A percentile compares a stretch with the other conserved stretches of the same genome.
These are phyloP conservation scores for Melanerpes formicivorus DNA, from an alignment of 2,113 vertebrate species.

Conservation along the genomic window DNA sequence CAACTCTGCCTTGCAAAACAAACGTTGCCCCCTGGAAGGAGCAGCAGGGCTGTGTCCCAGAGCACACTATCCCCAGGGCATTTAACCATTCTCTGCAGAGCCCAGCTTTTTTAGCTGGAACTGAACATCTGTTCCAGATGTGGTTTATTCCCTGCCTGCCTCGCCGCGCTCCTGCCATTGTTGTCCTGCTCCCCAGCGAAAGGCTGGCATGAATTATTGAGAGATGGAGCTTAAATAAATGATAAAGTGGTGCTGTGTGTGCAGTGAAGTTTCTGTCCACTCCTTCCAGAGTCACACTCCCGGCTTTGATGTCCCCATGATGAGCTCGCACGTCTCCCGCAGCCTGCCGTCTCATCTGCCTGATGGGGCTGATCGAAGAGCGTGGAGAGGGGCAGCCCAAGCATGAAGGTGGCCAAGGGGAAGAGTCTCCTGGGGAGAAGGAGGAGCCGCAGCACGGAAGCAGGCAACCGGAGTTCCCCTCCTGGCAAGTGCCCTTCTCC, in stretches of 20 bases:
- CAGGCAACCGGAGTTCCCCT: conserved; percentile 67
- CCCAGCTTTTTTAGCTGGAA: conserved; percentile 30
- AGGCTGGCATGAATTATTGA: conserved; percentile 71
- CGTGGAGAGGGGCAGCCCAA: conserved; percentile 69
- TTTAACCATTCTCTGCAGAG: not conserved
- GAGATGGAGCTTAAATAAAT: conserved; percentile 38
- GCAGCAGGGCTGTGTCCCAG: not conserved
- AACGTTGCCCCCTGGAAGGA: not conserved
- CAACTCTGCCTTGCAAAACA: not conserved
- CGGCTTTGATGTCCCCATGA: conserved; percentile 68
- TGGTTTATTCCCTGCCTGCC: conserved; percentile 30
- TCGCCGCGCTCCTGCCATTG: conserved; percentile 4
- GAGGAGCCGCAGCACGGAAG: conserved; percentile 56
- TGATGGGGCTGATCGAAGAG: conserved; percentile 77
- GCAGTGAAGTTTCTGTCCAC: conserved; percentile 63
- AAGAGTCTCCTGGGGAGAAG: conserved; percentile 56
- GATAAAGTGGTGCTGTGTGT: not conserved
- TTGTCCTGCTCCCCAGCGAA: conserved; percentile 14
- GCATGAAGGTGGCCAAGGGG: conserved; percentile 65
- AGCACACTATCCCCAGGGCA: not conserved
- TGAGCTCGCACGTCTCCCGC: conserved; percentile 43
- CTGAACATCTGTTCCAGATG: conserved; percentile 71
- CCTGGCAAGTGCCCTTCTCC: conserved; percentile 73
- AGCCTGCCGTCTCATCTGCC: conserved; percentile 43
- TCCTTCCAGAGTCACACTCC: conserved; percentile 62